Base-by-base conservation (phyloP, 1,140 invertebrate species). In the Magallana gigas region DNA sequence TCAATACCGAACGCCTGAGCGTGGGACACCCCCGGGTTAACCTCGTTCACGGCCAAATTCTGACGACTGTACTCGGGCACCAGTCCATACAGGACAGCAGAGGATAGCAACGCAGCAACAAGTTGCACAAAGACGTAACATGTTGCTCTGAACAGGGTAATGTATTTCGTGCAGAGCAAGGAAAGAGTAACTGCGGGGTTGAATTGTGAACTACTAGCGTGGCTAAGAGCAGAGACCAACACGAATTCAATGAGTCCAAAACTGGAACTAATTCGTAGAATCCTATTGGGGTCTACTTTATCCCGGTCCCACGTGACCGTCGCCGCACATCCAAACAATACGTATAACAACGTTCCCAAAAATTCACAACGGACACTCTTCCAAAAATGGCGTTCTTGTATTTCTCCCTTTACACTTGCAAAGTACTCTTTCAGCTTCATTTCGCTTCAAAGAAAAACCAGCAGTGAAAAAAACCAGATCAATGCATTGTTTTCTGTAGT, bases 201-300 rank as follows among this genome's bases (percentile, higher is more conserved):
- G 56, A 94, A 92, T 82, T 94, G 91, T 12, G 89, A 91, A 7
- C 92, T 92, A 76, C 92, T 92, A 23, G 90, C 89, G 83, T 91
- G 86, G 16, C 91, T 90, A 11, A 93, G 57, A 12, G 88, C 87
- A 80, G 89, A 88, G 12, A 92, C 87, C 68, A 93, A 86, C 7
- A 97, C 97, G 36, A 97, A 97, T 83, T 98, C 97, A 18, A 97
- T 96, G 23, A 99, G 95, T 82, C 98, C 98, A 94, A 98, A 98
- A 85, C 90, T 85, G 8, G 91, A 57, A 11, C 88, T 88, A 0
- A 89, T 87, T 48, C 89, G 90, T 6, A 90, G 58, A 11, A 89
- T 84, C 5, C 85, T 60, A 5, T 76, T 59, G n/a, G 71, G 57
- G 56, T 88, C 82, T 1, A 88, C 59, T 9, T 85, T 48, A 14